Evolutionary conservation across 2,113 vertebrate genomes (phyloP).

Genomic region (Electrona antarctica): DNA sequence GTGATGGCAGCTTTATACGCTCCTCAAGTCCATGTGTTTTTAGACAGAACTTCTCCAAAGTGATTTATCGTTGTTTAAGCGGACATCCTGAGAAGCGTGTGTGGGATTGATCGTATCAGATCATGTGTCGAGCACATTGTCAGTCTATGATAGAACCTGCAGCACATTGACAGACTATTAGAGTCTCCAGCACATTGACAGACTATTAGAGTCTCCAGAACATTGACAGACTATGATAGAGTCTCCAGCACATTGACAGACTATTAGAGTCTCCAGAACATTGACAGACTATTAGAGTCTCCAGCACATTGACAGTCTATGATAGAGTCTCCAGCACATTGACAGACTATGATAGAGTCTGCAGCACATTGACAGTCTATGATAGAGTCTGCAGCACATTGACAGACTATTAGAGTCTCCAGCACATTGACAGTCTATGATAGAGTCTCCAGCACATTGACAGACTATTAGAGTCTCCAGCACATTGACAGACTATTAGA

Average conservation of each 20-base stretch:
- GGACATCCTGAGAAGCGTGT: constrained; percentile 33
- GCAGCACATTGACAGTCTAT: not conserved
- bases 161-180: not conserved
- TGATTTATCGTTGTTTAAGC: constrained; percentile 35
- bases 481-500: not conserved
- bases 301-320: constrained; percentile 1
- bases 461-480: not conserved
- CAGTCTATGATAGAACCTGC: not conserved
- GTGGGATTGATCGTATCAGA: constrained; percentile 26
- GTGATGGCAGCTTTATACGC: not conserved
- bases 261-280: no score
- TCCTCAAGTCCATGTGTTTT: not conserved
- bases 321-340: not conserved
- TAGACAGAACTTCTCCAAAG: constrained; percentile 9
- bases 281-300: no score
- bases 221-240: no score
- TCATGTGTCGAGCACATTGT: constrained; percentile 27
- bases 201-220: no score
- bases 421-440: not conserved
- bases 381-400: no score
- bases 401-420: no score
- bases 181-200: not conserved
- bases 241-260: not conserved
- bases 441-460: constrained; percentile 2
- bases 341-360: not conserved